Conservation (phyloP, 2,888 invertebrate genomes). For the Opisthograptis luteolata region DNA sequence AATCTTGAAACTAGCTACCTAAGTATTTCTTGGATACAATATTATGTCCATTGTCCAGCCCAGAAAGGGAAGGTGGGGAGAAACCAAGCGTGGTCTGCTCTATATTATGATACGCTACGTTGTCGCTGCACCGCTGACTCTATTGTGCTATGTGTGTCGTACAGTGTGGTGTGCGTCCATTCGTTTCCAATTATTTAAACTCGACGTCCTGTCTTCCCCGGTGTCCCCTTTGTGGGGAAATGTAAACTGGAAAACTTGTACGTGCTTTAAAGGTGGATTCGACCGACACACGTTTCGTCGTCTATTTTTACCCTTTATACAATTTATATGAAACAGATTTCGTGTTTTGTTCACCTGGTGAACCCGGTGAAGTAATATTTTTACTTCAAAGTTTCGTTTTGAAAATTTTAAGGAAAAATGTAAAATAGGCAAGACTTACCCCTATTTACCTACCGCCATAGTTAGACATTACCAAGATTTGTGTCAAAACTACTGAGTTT, state of each 20-base stretch:
- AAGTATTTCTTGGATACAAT: not conserved
- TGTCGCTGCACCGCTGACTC: not conserved
- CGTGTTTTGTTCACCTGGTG: too few species aligned
- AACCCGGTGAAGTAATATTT: too few species aligned
- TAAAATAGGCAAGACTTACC: not conserved
- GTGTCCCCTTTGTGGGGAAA: conserved; percentile 17
- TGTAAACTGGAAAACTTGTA: conserved; percentile 11
- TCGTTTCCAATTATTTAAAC: conserved; percentile 35
- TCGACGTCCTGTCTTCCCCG: conserved; percentile 21
- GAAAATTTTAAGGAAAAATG: not conserved
- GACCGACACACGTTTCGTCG: not conserved
- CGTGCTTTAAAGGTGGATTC: not conserved
- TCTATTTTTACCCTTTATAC: too few species aligned
- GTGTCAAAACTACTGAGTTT: too few species aligned
- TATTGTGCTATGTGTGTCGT: conserved; percentile 1
- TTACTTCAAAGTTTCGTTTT: too few species aligned
- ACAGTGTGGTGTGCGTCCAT: not conserved
- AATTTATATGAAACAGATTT: too few species aligned
- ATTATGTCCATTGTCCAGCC: not conserved
- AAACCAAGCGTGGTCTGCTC: conserved; percentile 8
- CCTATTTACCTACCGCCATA: too few species aligned
- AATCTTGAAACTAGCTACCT: not conserved
- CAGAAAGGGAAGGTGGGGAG: too few species aligned
- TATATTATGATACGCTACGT: conserved; percentile 1
- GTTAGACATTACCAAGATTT: too few species aligned